A percentile compares a stretch with the other conserved stretches of the same genome.
Evolutionary conservation across 2,888 invertebrate species (phyloP).

Genomic region (Abrostola tripartita): DNA sequence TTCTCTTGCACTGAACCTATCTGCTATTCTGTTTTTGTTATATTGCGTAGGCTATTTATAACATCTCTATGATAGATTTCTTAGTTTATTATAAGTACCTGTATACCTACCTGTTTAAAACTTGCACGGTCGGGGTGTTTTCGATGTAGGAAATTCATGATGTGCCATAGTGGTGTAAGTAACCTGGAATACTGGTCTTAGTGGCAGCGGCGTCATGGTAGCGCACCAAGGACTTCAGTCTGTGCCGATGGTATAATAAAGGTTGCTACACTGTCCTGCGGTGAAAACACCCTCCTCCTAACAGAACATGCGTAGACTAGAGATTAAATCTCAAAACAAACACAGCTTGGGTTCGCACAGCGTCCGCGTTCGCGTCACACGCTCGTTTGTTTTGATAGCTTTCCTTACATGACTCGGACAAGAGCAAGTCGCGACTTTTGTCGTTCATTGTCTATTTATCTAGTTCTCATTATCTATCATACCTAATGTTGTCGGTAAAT

Average conservation of each 20-base stretch:
- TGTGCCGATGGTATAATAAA: neutral
- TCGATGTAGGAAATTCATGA: neutral
- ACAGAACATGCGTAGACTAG: constrained; percentile 42
- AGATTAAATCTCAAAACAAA: constrained; percentile 18
- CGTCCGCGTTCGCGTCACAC: constrained; percentile 21
- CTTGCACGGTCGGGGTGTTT: constrained; percentile 37
- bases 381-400: constrained; percentile 47
- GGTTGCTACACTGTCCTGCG: neutral
- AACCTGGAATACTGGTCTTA: neutral
- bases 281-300: neutral
- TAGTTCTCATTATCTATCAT: constrained; percentile 55
- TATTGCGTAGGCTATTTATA: constrained; percentile 27
- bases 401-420: constrained; percentile 48
- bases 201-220: neutral
- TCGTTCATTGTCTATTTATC: constrained; percentile 50
- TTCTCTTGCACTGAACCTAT: constrained; percentile 32
- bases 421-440: constrained; percentile 36
- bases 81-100: constrained; percentile 50
- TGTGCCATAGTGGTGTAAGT: too few relatives aligned
- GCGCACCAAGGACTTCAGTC: neutral
- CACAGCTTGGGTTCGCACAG: constrained; percentile 17
- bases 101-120: constrained; percentile 38
- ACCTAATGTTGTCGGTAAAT: constrained; percentile 67
- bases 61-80: constrained; percentile 39
- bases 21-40: constrained; percentile 28